Percentiles rank a stretch among this genome's conserved stretches.
Conservation (phyloP, 2,888 invertebrate genomes). For the Cryptophagus acutangulus region DNA sequence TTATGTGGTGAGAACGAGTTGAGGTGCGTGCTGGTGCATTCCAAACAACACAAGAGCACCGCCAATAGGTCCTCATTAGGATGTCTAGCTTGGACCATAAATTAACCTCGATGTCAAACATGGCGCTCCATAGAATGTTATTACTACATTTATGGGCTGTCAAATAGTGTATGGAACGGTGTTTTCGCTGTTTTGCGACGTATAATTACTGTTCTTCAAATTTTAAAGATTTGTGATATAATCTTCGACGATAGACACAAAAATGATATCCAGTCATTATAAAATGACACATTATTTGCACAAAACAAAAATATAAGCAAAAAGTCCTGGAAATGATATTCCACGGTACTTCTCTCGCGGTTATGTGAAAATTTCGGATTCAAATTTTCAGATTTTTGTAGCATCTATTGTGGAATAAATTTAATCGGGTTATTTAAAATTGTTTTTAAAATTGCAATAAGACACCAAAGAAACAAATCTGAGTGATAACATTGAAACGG, state of each 20-base stretch:
- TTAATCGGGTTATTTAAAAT: too few species aligned
- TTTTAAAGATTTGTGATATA: conserved; percentile 28
- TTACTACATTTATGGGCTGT: conserved; percentile 41
- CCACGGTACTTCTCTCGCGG: too few species aligned
- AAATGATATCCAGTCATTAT: conserved; percentile 22
- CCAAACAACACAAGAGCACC: conserved; percentile 30
- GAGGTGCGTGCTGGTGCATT: conserved; percentile 24
- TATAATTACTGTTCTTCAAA: conserved; percentile 37
- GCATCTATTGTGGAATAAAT: too few species aligned
- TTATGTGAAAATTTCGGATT: too few species aligned
- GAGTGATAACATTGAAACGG: too few species aligned
- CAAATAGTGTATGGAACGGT: conserved; percentile 27
- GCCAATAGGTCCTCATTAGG: conserved; percentile 41
- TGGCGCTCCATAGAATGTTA: conserved; percentile 38
- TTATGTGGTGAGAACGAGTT: conserved; percentile 20
- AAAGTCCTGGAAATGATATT: too few species aligned
- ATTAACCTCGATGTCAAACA: conserved; percentile 39
- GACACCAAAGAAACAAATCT: too few species aligned
- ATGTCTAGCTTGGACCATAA: conserved; percentile 39
- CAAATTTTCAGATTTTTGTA: too few species aligned
- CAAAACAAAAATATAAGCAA: too few species aligned
- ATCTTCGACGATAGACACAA: conserved; percentile 22
- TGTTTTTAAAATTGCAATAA: too few species aligned
- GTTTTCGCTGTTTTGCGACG: conserved; percentile 31
- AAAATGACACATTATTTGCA: too few species aligned